Evolutionary conservation across 2,797 vertebrate species (phyloP), one percentile per base, ranked within the genome.

Genomic region (Silurus aristotelis): DNA sequence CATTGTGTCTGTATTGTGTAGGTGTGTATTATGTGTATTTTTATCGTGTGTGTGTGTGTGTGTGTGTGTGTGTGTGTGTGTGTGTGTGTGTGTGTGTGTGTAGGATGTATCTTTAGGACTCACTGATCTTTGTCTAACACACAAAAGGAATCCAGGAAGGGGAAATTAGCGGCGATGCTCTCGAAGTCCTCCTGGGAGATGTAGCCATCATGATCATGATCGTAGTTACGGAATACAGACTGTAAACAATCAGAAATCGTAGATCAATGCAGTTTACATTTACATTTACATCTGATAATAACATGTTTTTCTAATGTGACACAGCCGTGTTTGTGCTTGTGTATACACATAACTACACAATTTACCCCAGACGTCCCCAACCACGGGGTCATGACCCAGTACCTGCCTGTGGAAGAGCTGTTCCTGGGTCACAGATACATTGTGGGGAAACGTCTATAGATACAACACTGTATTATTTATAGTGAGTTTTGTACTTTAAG

Each of bases 161-260:
- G 98, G 87, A 99, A 99, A 91, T 98, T 99, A 84, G 97, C 97
- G 72, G 98, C 96, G 64, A 99, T 97, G 91, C 95, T 99, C 94
- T 98, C 96, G 81, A 99, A 99, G 92, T 99, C 98, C 91, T 97
- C 97, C 92, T 99, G 98, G 88, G 98, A 99, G 90, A 99, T 99
- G 88, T 97, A 99, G 13, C 97, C 98, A 83, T 99, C 97, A 0
- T 96, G 97, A 90, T 99, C 97, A 8, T 97, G 96, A 89, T 99
- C 98, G 0, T 99, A 99, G 92, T 99, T 99, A 90, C 97, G 96
- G 92, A 99, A 99, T 87, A 99, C 97, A 92, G 98, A 99, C 98
- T 99, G 89, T 5, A 4, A 52, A 52, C 48, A 52, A 52, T 52
- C 48, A 52, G 48, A 52, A 52, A 52, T 38, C 38, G 38, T 38